Percentiles rank a stretch among this genome's conserved stretches.
Conservation (phyloP, 2,113 vertebrate genomes). For the Chamaea fasciata region DNA sequence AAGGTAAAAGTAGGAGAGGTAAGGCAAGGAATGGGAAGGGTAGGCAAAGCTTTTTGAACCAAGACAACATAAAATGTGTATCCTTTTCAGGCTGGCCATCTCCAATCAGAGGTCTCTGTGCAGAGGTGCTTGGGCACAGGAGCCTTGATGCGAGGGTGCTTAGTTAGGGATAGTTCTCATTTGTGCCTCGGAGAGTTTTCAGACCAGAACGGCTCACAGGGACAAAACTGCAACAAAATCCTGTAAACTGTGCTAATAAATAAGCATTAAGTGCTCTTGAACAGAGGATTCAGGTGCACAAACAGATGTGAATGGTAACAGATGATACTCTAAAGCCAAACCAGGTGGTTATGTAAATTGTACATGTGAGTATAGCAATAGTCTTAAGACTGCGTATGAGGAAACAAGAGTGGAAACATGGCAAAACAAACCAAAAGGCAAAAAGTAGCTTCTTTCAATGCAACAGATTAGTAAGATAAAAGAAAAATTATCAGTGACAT, state of each 20-base stretch:
- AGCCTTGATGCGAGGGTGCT: not conserved
- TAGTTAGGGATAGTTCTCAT: not conserved
- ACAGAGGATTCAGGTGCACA: not conserved
- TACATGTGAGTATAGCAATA: not conserved
- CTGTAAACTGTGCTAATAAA: not conserved
- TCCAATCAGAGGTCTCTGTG: not conserved
- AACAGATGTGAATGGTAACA: not conserved
- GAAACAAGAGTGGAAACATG: not conserved
- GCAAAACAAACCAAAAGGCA: not conserved
- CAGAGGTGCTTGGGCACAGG: not conserved
- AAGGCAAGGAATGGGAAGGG: not conserved
- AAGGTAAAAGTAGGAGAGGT: not conserved
- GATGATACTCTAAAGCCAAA: not conserved
- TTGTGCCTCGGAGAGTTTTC: not conserved
- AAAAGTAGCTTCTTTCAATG: not conserved
- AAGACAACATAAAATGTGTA: not conserved
- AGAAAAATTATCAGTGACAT: not conserved
- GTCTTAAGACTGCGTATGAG: not conserved
- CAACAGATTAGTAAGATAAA: not conserved
- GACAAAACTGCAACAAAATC: not conserved
- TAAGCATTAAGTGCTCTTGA: not conserved
- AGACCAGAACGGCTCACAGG: not conserved
- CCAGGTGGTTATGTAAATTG: not conserved
- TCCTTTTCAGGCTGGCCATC: not conserved
- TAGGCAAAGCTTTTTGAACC: not conserved